A percentile compares a stretch with the other conserved stretches of the same genome.
These are phyloP conservation scores for Amblyopsis rosae DNA, from an alignment of 2,113 vertebrate species.

Conservation along the genomic window DNA sequence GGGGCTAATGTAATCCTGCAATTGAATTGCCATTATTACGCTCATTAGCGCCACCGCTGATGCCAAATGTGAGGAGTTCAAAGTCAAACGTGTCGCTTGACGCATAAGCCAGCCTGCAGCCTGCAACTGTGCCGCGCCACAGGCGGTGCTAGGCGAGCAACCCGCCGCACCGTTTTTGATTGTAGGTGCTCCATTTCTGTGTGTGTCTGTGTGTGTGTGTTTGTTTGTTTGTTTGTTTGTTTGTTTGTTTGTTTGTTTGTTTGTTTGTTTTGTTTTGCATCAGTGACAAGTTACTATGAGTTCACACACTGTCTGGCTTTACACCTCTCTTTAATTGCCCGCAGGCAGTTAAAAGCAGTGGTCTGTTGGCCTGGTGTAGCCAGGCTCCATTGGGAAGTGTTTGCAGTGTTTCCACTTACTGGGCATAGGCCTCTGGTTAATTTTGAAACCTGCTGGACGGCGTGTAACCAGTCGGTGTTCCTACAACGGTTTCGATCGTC, in stretches of 20 bases:
- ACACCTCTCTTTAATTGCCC: not conserved
- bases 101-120: constrained; percentile 23
- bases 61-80: constrained; percentile 21
- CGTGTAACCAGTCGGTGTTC: no score
- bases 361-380: not conserved
- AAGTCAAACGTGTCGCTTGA: constrained; percentile 30
- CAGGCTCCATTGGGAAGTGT: no score
- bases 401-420: no score
- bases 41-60: constrained; percentile 31
- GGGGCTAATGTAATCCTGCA: constrained; percentile 29
- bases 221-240: no score
- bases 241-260: no score
- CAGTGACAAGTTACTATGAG: constrained; percentile 17
- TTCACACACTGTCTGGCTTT: constrained; percentile 28
- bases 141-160: constrained; percentile 5
- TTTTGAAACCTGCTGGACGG: no score
- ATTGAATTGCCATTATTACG: constrained; percentile 29
- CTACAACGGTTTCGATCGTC: no score
- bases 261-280: constrained; percentile 10
- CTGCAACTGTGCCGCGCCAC: constrained; percentile 15
- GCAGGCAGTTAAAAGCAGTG: not conserved
- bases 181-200: not conserved
- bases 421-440: no score
- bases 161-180: constrained; percentile 6
- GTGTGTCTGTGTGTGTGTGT: constrained; percentile 1